Percentiles rank a stretch among this genome's conserved stretches.
Conservation (phyloP, 2,888 invertebrate species). For the Mythimna loreyi region DNA sequence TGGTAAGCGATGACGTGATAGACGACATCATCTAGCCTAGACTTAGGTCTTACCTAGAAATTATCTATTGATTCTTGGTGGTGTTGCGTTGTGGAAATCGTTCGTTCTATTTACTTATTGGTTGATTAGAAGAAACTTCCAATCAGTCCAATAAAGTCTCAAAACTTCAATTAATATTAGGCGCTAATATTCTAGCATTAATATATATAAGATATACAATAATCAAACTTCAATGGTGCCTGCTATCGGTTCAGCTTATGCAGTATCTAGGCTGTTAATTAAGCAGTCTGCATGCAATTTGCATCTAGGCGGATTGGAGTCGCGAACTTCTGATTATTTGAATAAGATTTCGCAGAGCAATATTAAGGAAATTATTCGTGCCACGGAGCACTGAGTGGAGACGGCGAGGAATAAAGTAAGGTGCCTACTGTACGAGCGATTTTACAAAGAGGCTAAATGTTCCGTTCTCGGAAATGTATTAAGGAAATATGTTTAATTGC, state of each 20-base stretch:
- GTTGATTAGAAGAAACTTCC: constrained; percentile 5
- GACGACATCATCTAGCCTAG: too few relatives aligned
- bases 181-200: constrained; percentile 5
- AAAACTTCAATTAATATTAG: constrained; percentile 11
- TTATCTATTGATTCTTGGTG: too few relatives aligned
- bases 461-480: constrained; percentile 43
- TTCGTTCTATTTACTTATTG: background rate
- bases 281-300: constrained; percentile 84
- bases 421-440: constrained; percentile 52
- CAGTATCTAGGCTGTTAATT: constrained; percentile 76
- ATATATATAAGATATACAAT: constrained; percentile 36
- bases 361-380: constrained; percentile 83
- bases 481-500: constrained; percentile 49
- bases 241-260: constrained; percentile 63
- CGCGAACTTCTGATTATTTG: constrained; percentile 85
- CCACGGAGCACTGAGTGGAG: constrained; percentile 70
- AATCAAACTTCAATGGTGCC: constrained; percentile 59
- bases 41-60: too few relatives aligned
- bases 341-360: constrained; percentile 83
- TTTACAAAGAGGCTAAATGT: constrained; percentile 56
- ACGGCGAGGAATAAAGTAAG: constrained; percentile 61
- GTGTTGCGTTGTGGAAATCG: too few relatives aligned
- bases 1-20: too few relatives aligned
- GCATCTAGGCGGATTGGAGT: constrained; percentile 83
- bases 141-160: background rate